Conservation (phyloP, 2,888 invertebrate species). For the Apocheima hispidaria region DNA sequence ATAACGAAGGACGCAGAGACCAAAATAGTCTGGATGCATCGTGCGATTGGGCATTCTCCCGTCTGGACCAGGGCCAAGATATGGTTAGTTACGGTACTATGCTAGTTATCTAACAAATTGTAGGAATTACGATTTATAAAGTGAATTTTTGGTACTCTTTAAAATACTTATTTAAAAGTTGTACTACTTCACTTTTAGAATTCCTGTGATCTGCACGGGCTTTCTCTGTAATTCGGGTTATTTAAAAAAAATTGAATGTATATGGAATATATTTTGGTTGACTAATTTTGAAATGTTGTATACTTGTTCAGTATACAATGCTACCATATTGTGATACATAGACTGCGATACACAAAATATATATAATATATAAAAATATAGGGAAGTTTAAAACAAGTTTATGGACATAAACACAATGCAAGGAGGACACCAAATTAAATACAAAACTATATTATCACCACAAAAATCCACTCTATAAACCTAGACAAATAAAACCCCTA, state of each 20-base stretch:
- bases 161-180: neutral
- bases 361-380: conserved; percentile 8
- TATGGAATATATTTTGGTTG: neutral
- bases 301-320: neutral
- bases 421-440: conserved; percentile 18
- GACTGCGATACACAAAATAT: conserved; percentile 8
- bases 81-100: conserved; percentile 52
- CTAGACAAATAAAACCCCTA: conserved; percentile 41
- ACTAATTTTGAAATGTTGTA: neutral
- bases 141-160: conserved; percentile 51
- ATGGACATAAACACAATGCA: conserved; percentile 29
- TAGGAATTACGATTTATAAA: conserved; percentile 49
- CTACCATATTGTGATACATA: neutral
- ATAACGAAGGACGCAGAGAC: conserved; percentile 71
- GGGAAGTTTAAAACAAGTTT: neutral
- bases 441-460: conserved; percentile 10
- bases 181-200: neutral
- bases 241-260: neutral
- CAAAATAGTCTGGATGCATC: conserved; percentile 75
- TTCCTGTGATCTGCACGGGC: neutral
- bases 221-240: neutral
- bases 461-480: conserved; percentile 59
- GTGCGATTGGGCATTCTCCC: conserved; percentile 66
- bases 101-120: conserved; percentile 42
- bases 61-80: conserved; percentile 67